Base-by-base conservation (phyloP, 2,113 vertebrate genomes). In the Fulmarus glacialis region DNA sequence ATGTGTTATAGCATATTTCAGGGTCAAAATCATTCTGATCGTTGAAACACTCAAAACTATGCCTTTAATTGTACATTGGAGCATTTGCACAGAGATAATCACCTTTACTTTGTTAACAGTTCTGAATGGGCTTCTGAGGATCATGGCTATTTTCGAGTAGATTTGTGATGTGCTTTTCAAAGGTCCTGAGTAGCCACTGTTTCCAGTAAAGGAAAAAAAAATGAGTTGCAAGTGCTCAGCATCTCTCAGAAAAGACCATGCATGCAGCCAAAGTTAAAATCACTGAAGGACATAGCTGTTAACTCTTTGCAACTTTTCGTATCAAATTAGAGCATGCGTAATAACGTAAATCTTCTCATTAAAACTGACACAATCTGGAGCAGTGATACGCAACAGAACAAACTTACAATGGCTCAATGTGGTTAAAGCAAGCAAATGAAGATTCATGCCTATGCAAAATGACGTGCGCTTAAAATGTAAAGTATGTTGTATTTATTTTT, bases 381-480 rank as follows among this genome's bases (percentile, higher is more conserved):
- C 18, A 86, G n/a, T 23, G 29, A 52, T 27, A 72, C 2, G 15
- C 30, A 80, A 68, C 9, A 56, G 52, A 89, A 68, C 26, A n/a
- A 80, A 72, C 16, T 34, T 58, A 60, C 7, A 70, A 40, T 27
- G 38, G 30, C n/a, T 78, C 60, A 40, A 5, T 4, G 34, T 27
- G 14, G 26, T 59, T 83, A 80, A 89, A 63, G 32, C 17, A 86
- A 90, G 23, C 6, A 82, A 84, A 85, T 21, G 3, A 60, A 70
- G 22, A 77, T 15, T 52, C 55, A 40, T 27, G 42, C 40, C 38
- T 38, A 34, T 16, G 13, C 32, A 82, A 82, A 92, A 82, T 47
- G 11, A 53, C 0, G 0, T 10, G 16, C 1, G 2, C 23, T 77
- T 72, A 87, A 78, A 82, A 86, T 7, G 6, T 9, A 8, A 42